These are phyloP conservation scores for Macrophya annulata DNA, from an alignment of 2,888 invertebrate genomes.

Conservation along the genomic window DNA sequence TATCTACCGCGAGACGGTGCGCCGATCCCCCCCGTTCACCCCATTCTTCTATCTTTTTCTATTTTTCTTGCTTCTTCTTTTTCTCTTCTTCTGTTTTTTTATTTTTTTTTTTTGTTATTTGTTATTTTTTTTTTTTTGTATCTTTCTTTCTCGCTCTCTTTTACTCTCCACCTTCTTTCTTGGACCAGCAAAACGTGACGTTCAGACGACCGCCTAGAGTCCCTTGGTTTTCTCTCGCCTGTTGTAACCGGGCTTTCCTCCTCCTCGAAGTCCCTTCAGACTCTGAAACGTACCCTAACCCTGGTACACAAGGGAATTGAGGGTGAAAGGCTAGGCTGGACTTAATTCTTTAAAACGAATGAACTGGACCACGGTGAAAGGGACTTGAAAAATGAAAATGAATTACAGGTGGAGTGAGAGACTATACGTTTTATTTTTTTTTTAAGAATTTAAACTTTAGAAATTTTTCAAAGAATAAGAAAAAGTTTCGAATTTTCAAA, in stretches of 20 bases:
- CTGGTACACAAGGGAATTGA: conserved; percentile 1
- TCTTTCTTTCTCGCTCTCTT: not conserved
- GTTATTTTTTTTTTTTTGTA: not conserved
- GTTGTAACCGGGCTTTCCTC: not conserved
- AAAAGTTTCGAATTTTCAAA: too few species aligned
- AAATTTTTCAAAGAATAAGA: too few species aligned
- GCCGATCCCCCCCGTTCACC: conserved; percentile 31
- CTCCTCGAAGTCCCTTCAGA: not conserved
- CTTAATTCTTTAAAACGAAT: conserved; percentile 18
- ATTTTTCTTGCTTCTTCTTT: not conserved
- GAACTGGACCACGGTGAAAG: conserved; percentile 25
- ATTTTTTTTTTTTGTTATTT: not conserved
- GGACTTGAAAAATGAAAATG: not conserved
- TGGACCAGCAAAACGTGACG: conserved; percentile 55
- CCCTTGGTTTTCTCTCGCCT: not conserved
- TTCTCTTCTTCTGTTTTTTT: not conserved
- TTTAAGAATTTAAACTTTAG: not conserved
- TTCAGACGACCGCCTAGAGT: conserved; percentile 43
- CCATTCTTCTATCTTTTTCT: not conserved
- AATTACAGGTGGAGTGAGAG: not conserved
- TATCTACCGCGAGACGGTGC: conserved; percentile 56
- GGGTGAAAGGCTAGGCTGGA: not conserved
- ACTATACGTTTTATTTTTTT: not conserved
- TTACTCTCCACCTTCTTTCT: not conserved
- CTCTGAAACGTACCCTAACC: not conserved